A percentile compares a stretch with the other conserved stretches of the same genome.
phyloP scores from a whole-genome alignment of 2,888 invertebrate species.

The Strigamia transsilvanica region DNA sequence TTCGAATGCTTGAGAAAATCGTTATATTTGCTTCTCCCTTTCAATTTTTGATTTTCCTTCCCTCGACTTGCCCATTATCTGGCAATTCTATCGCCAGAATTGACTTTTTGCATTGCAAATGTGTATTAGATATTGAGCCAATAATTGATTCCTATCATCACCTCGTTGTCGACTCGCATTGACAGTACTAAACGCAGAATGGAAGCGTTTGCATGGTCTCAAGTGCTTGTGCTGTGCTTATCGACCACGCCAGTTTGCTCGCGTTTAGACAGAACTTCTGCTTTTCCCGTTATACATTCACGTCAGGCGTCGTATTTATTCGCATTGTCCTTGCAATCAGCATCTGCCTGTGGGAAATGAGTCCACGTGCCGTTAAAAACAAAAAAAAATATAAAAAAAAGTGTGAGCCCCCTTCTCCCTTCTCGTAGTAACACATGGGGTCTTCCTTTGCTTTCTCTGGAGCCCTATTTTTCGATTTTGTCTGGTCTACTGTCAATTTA shows the following conservation, averaged over 20 bases:
- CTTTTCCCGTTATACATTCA: background rate
- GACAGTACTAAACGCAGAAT: slow-evolving; percentile 35
- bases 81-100: background rate
- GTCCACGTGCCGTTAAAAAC: slow-evolving; percentile 31
- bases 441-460: slow-evolving; percentile 16
- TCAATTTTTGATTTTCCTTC: background rate
- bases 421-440: background rate
- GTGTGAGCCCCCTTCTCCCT: background rate
- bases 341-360: slow-evolving; percentile 37
- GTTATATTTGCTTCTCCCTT: background rate
- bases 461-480: slow-evolving; percentile 44
- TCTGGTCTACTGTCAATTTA: slow-evolving; percentile 37
- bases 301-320: background rate
- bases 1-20: slow-evolving; percentile 15
- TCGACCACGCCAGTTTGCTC: slow-evolving; percentile 34
- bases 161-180: slow-evolving; percentile 24
- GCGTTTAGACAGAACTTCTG: background rate
- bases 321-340: slow-evolving; percentile 15
- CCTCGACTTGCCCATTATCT: background rate
- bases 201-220: slow-evolving; percentile 1
- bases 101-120: background rate
- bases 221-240: slow-evolving; percentile 26
- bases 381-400: background rate
- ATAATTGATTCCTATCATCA: slow-evolving; percentile 38
- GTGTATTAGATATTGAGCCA: background rate